Base-by-base conservation (phyloP, 2,113 vertebrate species). In the Puntigrus tetrazona region DNA sequence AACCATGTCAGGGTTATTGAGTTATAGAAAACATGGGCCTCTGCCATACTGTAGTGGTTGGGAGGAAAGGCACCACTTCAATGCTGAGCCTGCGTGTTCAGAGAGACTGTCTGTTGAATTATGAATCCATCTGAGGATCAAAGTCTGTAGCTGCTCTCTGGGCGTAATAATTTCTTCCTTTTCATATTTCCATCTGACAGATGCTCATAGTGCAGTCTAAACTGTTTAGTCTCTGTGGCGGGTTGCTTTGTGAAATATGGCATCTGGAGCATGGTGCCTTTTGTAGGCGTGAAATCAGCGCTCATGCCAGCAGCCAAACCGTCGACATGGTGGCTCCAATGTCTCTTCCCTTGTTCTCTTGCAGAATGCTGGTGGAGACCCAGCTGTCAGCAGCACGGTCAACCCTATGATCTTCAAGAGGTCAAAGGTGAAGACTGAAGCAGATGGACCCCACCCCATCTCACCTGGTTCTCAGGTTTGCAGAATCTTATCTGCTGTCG, bases 371-470 rank as follows among this genome's bases (percentile, higher is more conserved):
- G 95, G 88, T 90, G 94, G 95, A 0, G 96, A 97, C 89, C 95
- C 96, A 0, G 95, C 96, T 0, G 96, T 97, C 65, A 97, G 94
- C 94, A 97, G 96, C 92, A 97, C 96, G 0, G 96, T 96, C 91
- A 95, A 96, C 83, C 95, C 96, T n/a, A 91, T 95, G 72, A 95
- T 96, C 85, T 94, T 95, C 86, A 97, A 97, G 85, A 95, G 95
- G 88, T 96, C 95, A 91, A 97, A 97, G 89, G 95, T 97, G 90
- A 97, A 97, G 93, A 96, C 93, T 0, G 96, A 97, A 92, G 92
- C 89, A 0, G 96, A 96, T 80, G 94, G 92, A 55, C 90, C 93
- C 43, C 89, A 87, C 47, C 91, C 95, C 29, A 90, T 93, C 29
- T 96, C 96, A 52, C 96, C 95, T 1, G 76, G 91, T 69, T 92